Evolutionary conservation across 2,113 vertebrate species (phyloP), one percentile per base, ranked within the genome.

Genomic region (Ochotona princeps): DNA sequence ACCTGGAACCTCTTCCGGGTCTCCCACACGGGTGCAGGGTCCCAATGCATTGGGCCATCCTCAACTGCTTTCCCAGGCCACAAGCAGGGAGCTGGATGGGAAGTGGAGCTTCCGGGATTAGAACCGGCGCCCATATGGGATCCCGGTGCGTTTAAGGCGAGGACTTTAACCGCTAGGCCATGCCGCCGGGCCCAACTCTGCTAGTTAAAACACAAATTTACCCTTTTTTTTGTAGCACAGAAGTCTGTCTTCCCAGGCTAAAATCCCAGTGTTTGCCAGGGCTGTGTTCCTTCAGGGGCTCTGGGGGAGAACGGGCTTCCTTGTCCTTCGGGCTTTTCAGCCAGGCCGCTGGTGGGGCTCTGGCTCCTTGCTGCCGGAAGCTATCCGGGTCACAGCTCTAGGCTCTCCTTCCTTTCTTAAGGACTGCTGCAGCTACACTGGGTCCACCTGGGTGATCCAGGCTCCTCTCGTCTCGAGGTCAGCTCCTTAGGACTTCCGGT

Each of bases 371-470:
- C 13, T 82, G n/a, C n/a, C n/a, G n/a, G 49, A 20, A 83, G 7
- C 86, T 12, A 44, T 26, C 17, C 6, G 3, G 0, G 0, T 6
- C 25, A 51, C 12, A 0, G 2, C 78, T 9, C 78, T 1, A 0
- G 6, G 63, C 32, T 84, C 25, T 83, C 28, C n/a, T 73, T 7
- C 2, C 13, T 51, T 8, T 91, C 17, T 94, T 86, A 89, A 82
- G 51, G 63, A 20, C 5, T 4, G 25, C 15, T 6, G 60, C 69
- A 20, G 47, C 65, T 26, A 30, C 35, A 32, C 4, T 61, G 70
- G 89, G 5, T 35, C 30, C 85, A 86, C 63, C n/a, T 80, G 73
- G 38, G 26, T 67, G 2, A 57, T 13, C 32, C 25, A 8, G 69
- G 44, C 0, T 38, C 67, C 54, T 66, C 25, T 30, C 69, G 5